Evolutionary conservation across 1,140 invertebrate species (phyloP), one percentile per base, ranked within the genome.

Genomic region (Drosophila gunungcola): DNA sequence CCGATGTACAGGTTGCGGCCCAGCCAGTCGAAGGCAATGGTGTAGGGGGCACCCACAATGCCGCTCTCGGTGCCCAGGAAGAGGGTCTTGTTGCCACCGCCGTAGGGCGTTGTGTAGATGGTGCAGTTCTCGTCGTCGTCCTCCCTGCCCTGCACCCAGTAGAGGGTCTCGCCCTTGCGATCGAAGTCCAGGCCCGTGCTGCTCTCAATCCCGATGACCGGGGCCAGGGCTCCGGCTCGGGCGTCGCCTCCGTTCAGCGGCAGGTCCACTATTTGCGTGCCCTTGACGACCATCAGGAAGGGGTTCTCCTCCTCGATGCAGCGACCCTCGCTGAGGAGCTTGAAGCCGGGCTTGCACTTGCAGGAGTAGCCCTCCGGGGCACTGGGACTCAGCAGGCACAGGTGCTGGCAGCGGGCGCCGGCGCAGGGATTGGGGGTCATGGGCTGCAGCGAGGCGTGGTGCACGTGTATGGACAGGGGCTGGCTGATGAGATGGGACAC

Each of bases 1-100:
- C 98, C 98, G 78, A 99, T 96, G 88, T 97, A 99, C 6, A 99
- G 91, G 93, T 99, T 99, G 41, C 98, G 93, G 7, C 98, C 98
- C 32, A 99, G 94, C 98, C 98, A 99, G 91, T 99, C 98, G 88
- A 99, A 97, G 0, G 98, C 98, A 34, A 99, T 95, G 1, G 97
- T 95, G 45, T 97, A 97, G 1, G 98, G 97, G 0, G 97, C 95
- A 0, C 98, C 98, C 29, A 99, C 96, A 34, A 99, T 95, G 6
- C 97, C 97, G 5, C 95, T 95, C 62, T 97, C 96, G 0, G 94
- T 81, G 81, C 95, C 95, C 0, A 98, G 94, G 88, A 99, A 97
- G 81, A 97, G 95, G 0, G 96, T 97, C 90, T 96, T 96, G 75
- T 98, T 98, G 3, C 97, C 97, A 11, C 97, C 97, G 46, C 95